Base-by-base conservation (phyloP, 2,797 vertebrate genomes). In the Ambastaia sidthimunki region DNA sequence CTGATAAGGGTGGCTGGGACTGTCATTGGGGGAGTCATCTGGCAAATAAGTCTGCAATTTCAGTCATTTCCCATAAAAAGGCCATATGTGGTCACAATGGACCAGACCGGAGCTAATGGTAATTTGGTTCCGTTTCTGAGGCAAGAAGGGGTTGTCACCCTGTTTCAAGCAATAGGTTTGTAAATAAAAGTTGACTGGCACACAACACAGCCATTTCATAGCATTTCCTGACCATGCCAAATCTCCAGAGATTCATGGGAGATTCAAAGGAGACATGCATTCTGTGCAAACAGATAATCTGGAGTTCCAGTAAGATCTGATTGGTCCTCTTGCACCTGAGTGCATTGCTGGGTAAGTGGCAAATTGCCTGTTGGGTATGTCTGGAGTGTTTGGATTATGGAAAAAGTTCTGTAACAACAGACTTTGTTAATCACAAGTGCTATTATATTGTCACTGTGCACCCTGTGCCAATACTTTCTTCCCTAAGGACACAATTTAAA, bases 61-160 rank as follows among this genome's bases (percentile, higher is more conserved):
- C 19, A 62, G 59, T 85, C 50, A 81, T 66, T 81, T 85, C 59
- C 76, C 74, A 65, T 83, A 76, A 81, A 83, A 60, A 70, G 81
- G 34, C 81, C 81, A 84, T 84, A 83, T 83, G 83, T 76, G 81
- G 72, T 72, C 69, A 66, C 69, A 60, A 67, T 31, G 23, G 72
- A 76, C 63, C n/a, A 44, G 16, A 44, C 60, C 41, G 72, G 55
- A 16, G 13, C 25, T 23, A 54, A 71, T 76, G 60, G 16, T 80
- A 55, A 84, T 78, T 71, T 57, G 69, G 59, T 37, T 41, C 18
- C 3, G 18, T 71, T 71, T 34, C 18, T 66, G 48, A 73, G 50
- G 65, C 62, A 52, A 48, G 69, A 18, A 60, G 15, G 75, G 48
- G 59, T 37, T n/a, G 16, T 37, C 18, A 63, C 28, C 28, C 13